Evolutionary conservation across 2,888 invertebrate species (phyloP), one percentile per base, ranked within the genome.

Genomic region (Falcaria lacertinaria): DNA sequence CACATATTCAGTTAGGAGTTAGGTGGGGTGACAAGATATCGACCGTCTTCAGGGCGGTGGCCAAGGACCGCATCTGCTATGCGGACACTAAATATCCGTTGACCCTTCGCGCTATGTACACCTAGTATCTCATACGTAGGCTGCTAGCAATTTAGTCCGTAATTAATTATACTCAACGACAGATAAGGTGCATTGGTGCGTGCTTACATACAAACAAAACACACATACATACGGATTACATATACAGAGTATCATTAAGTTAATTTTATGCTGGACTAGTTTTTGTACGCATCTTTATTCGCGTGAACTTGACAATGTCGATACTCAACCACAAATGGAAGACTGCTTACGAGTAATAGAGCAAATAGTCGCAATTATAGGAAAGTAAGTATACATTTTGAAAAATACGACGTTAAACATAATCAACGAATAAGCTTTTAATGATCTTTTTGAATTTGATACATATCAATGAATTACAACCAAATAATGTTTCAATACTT

Each of bases 51-150:
- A 79, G 82, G 84, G 81, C 79, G 83, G 76, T 77, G 82, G 80
- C 84, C 80, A 84, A 87, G 85, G 81, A 84, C 83, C 82, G 82
- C 85, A 85, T 85, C 85, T 83, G 84, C 82, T 83, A 83, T 80
- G 82, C 82, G 83, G 80, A 78, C 80, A 82, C 85, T 86, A 83
- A 85, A 81, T 86, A 87, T 84, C 79, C 85, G 79, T 86, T 86
- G 87, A 87, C 86, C 87, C 82, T 83, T 79, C 70, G 61, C 57
- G 45, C 65, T 80, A 81, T 81, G 73, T 71, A 64, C 61, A 57
- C 69, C 74, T 72, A 52, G 79, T 77, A 71, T 53, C 53, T 66
- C 57, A 60, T 73, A 69, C 47, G 49, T 36, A 61, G 47, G 69
- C 64, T 54, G 60, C 54, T 57, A 60, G 64, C 64, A 86, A 86